phyloP scores from a whole-genome alignment of 2,888 invertebrate genomes.

The Hirtodrosophila histrioides region DNA sequence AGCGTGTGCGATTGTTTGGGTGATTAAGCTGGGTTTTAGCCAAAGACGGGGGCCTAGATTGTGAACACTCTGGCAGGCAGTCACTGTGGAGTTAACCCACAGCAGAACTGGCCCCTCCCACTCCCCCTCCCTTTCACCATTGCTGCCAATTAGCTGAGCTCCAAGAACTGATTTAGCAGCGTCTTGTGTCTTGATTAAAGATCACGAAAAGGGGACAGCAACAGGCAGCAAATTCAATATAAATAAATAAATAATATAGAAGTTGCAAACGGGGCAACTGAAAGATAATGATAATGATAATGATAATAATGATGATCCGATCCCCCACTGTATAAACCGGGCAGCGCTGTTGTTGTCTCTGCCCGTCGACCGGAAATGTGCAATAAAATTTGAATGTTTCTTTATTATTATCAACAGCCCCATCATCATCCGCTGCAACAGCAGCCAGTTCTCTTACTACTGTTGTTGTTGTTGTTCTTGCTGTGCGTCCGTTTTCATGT shows the following conservation, averaged over 20 bases:
- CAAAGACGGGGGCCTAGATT: conserved; percentile 4
- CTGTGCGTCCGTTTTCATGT: conserved; percentile 48
- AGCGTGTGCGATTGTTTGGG: conserved; percentile 26
- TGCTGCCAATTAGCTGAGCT: conserved; percentile 43
- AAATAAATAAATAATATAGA: conserved; percentile 37
- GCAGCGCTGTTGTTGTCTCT: conserved; percentile 36
- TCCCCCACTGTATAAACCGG: conserved; percentile 31
- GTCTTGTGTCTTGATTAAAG: conserved; percentile 33
- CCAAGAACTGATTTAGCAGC: conserved; percentile 36
- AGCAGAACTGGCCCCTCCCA: too few relatives aligned
- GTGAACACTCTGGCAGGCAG: too few relatives aligned
- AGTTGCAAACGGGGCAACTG: conserved; percentile 16
- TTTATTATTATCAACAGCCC: conserved; percentile 81
- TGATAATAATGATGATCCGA: not conserved
- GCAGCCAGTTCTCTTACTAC: conserved; percentile 47
- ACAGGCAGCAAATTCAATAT: conserved; percentile 35
- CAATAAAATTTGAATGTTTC: conserved; percentile 82
- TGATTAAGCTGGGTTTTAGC: conserved; percentile 45
- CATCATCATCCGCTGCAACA: conserved; percentile 74
- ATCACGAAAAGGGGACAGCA: conserved; percentile 22
- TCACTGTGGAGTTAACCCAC: too few relatives aligned
- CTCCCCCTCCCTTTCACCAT: conserved; percentile 10
- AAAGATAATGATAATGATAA: conserved; percentile 30
- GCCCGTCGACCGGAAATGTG: conserved; percentile 80
- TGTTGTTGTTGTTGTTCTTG: conserved; percentile 35